A percentile compares a stretch with the other conserved stretches of the same genome.
Conservation (phyloP, 1,140 invertebrate genomes). For the Drosophila pruinosa region DNA sequence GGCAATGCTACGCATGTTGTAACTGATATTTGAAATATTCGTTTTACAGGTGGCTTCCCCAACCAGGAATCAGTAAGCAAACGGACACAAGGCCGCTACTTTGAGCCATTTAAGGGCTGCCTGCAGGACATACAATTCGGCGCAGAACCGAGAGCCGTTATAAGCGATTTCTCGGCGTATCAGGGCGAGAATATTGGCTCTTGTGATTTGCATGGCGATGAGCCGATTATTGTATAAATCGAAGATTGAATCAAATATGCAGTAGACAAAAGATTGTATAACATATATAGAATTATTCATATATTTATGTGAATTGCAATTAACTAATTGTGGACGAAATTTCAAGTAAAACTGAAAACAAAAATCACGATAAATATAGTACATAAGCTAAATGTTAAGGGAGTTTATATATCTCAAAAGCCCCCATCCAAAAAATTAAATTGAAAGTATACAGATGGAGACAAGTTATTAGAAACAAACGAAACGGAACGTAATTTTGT, state of each 20-base stretch:
- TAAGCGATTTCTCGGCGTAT: slow-evolving; percentile 84
- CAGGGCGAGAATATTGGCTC: slow-evolving; percentile 85
- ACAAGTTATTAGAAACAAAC: slow-evolving; percentile 21
- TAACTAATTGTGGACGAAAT: slow-evolving; percentile 43
- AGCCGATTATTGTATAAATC: slow-evolving; percentile 73
- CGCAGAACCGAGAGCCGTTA: slow-evolving; percentile 66
- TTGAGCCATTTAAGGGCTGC: slow-evolving; percentile 83
- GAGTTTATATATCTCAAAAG: slow-evolving; percentile 57
- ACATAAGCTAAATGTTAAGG: slow-evolving; percentile 65
- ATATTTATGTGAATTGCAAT: slow-evolving; percentile 42
- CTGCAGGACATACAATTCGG: slow-evolving; percentile 82
- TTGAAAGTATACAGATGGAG: slow-evolving; percentile 42
- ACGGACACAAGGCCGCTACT: slow-evolving; percentile 82
- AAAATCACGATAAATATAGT: slow-evolving; percentile 31
- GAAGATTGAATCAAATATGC: slow-evolving; percentile 44
- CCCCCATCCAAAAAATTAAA: slow-evolving; percentile 21
- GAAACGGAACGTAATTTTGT: slow-evolving; percentile 78
- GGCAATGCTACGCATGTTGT: background rate
- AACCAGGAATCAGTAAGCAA: slow-evolving; percentile 73
- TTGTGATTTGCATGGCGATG: slow-evolving; percentile 83
- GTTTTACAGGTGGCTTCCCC: slow-evolving; percentile 83
- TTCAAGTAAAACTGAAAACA: slow-evolving; percentile 41
- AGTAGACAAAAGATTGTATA: slow-evolving; percentile 33
- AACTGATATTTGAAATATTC: background rate
- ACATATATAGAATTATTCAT: slow-evolving; percentile 36